Base-by-base conservation (phyloP, 2,797 vertebrate species). In the Xenops minutus region DNA sequence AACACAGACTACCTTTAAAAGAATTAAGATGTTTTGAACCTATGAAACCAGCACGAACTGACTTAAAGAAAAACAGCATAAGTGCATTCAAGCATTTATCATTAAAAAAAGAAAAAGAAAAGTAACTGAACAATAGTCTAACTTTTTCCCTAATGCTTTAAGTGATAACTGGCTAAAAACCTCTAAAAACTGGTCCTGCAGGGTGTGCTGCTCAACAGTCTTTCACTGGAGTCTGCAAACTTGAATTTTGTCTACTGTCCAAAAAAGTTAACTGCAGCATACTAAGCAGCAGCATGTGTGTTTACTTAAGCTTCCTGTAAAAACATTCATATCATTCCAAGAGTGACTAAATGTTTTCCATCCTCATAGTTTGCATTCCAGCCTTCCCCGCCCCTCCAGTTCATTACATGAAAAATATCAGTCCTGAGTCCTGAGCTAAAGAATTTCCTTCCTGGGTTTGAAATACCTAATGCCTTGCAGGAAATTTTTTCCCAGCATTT, bases 301-400 rank as follows among this genome's bases (percentile, higher is more conserved):
- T 98, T 98, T 98, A 98, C 97, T 98, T 98, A 98, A 98, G 98
- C 97, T 98, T 98, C 98, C 97, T 98, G 97, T 97, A 98, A 98
- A 98, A 98, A 98, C 98, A 98, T 98, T 98, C 98, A 98, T 98
- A 98, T 98, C 98, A 98, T 98, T 98, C 98, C 98, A 98, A 98
- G 98, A 98, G 97, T 98, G 98, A 98, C 98, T 98, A 98, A 98
- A 98, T 98, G 98, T 98, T 98, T 98, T 98, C 98, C 98, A 98
- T 97, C 88, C 97, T 97, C 98, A 98, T 98, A 98, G 97, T 97
- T 98, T 6, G 63, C 98, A 98, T 98, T 98, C 98, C 98, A 97
- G 96, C 83, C 96, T 91, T 92, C 97, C 97, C 92, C 49, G 43
- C 93, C 93, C 97, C 97, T 97, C 96, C 90, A 95, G 97, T 97